phyloP scores from a whole-genome alignment of 2,888 invertebrate species.

The Chloroclysta siterata region DNA sequence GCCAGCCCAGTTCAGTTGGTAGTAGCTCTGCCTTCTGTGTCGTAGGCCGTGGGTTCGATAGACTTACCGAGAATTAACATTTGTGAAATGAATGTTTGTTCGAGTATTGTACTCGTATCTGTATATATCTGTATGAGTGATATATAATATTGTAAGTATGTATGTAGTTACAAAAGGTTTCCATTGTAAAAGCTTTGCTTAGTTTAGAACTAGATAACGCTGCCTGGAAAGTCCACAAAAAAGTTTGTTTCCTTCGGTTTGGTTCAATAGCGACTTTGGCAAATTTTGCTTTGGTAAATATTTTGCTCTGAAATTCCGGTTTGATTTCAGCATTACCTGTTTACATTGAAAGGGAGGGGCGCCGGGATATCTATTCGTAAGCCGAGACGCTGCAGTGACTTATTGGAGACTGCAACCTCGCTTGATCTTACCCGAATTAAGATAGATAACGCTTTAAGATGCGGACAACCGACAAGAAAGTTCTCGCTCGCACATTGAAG shows the following conservation, averaged over 20 bases:
- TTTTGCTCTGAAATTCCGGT: not conserved
- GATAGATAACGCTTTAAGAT: not conserved
- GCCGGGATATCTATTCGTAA: conserved; percentile 8
- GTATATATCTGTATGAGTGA: too few species aligned
- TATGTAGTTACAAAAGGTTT: too few species aligned
- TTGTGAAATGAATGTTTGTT: too few species aligned
- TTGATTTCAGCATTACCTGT: conserved; percentile 18
- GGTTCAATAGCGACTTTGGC: not conserved
- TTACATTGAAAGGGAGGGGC: conserved; percentile 21
- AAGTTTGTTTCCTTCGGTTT: not conserved
- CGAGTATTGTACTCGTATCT: too few species aligned
- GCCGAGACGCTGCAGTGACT: conserved; percentile 18
- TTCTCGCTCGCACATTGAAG: too few species aligned
- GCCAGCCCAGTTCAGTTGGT: not conserved
- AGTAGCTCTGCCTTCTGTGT: too few species aligned
- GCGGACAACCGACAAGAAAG: too few species aligned
- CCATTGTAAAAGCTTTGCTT: too few species aligned
- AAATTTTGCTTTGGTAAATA: not conserved
- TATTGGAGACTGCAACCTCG: conserved; percentile 10
- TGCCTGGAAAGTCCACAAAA: not conserved
- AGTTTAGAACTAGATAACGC: too few species aligned
- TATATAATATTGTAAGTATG: too few species aligned
- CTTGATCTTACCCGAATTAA: conserved; percentile 4
- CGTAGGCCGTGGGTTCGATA: too few species aligned
- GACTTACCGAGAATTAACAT: too few species aligned